These are phyloP conservation scores for Trichonephila clavipes DNA, from an alignment of 1,140 invertebrate genomes.

Conservation along the genomic window DNA sequence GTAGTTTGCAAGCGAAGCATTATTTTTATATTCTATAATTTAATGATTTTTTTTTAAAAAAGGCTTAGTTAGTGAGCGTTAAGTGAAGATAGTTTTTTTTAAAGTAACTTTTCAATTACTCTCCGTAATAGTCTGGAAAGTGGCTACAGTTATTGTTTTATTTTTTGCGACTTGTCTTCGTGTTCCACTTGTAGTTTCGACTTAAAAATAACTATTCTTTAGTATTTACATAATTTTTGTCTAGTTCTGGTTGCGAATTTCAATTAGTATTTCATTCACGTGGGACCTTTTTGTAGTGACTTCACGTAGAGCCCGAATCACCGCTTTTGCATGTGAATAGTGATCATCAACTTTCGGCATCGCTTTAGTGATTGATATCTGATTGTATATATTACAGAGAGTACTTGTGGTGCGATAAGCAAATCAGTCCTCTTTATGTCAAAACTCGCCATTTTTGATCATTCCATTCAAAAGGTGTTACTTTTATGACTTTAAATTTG, in stretches of 20 bases:
- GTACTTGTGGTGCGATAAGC: not conserved
- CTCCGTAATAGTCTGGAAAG: too few relatives aligned
- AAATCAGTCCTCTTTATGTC: not conserved
- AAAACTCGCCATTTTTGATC: slow-evolving; percentile 13
- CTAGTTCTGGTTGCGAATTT: not conserved
- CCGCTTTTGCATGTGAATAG: slow-evolving; percentile 13
- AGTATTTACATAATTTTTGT: not conserved
- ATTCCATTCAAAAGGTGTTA: not conserved
- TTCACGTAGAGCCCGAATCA: slow-evolving; percentile 12
- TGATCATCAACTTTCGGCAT: not conserved
- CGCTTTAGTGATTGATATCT: slow-evolving; percentile 21
- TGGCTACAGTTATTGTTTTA: too few relatives aligned
- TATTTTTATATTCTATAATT: too few relatives aligned
- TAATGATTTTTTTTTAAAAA: too few relatives aligned
- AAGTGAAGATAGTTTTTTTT: too few relatives aligned
- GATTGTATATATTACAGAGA: slow-evolving; percentile 26
- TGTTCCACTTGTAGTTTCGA: not conserved
- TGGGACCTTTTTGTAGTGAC: slow-evolving; percentile 30
- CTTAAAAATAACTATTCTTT: not conserved
- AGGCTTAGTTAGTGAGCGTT: too few relatives aligned
- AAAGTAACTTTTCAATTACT: too few relatives aligned
- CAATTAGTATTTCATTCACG: not conserved
- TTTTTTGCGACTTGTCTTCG: not conserved
- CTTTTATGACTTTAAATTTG: not conserved
- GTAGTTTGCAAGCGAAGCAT: too few relatives aligned